phyloP scores from a whole-genome alignment of 2,113 vertebrate genomes.

The Ovis canadensis region DNA sequence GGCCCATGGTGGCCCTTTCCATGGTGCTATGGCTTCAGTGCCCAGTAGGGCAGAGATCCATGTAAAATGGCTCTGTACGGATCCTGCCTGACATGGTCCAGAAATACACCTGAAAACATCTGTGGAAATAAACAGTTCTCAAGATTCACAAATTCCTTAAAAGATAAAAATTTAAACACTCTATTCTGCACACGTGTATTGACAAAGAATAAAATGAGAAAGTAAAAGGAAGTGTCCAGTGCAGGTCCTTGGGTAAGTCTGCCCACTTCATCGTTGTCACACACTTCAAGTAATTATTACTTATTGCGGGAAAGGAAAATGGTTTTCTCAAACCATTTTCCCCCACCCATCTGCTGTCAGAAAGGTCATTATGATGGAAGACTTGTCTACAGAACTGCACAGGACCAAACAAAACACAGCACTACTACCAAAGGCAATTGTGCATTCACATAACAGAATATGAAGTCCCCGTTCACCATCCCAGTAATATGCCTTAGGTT shows the following conservation, averaged over 20 bases:
- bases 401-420: slow-evolving; percentile 17
- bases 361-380: slow-evolving; percentile 72
- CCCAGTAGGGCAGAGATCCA: not conserved
- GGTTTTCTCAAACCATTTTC: slow-evolving; percentile 69
- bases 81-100: not conserved
- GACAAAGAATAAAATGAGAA: not conserved
- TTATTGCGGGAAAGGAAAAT: slow-evolving; percentile 74
- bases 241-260: not conserved
- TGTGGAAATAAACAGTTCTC: not conserved
- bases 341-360: slow-evolving; percentile 65
- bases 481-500: not conserved
- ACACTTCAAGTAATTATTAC: slow-evolving; percentile 73
- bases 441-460: not conserved
- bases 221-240: slow-evolving; percentile 11
- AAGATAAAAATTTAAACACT: not conserved
- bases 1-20: slow-evolving; percentile 19
- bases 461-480: not conserved
- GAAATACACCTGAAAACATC: not conserved
- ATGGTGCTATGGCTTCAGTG: not conserved
- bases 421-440: not conserved
- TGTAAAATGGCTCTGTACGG: not conserved
- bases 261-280: slow-evolving; percentile 63
- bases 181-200: not conserved
- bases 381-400: slow-evolving; percentile 55
- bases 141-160: not conserved